phyloP scores from a whole-genome alignment of 53 echinoderm and acorn worm genomes.

The Holothuria scabra region DNA sequence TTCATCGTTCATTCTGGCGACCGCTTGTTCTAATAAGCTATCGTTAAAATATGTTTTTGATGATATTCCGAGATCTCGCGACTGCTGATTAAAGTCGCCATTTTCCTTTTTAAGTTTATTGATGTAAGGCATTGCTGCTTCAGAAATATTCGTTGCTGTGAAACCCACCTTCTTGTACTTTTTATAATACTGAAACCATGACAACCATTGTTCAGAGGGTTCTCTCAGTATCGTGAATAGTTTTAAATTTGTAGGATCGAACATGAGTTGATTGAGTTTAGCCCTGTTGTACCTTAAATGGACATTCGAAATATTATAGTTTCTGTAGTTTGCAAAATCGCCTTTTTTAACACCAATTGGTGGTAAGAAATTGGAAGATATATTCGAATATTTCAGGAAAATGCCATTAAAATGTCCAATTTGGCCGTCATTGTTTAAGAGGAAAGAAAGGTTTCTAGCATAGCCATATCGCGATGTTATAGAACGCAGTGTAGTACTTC shows the following conservation, averaged over 20 bases:
- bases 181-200: slow-evolving; percentile 41
- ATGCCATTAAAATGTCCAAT: slow-evolving; percentile 43
- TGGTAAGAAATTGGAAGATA: slow-evolving; percentile 17
- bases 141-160: neutral
- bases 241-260: neutral
- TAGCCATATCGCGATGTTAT: slow-evolving; percentile 38
- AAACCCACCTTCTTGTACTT: slow-evolving; percentile 26
- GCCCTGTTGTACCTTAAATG: slow-evolving; percentile 2
- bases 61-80: neutral
- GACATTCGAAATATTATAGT: slow-evolving; percentile 36
- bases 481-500: slow-evolving; percentile 26
- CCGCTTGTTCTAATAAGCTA: neutral
- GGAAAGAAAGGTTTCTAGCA: slow-evolving; percentile 20
- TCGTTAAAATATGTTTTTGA: slow-evolving; percentile 15
- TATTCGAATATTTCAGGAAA: slow-evolving; percentile 4
- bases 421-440: slow-evolving; percentile 32
- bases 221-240: slow-evolving; percentile 27
- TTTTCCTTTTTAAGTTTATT: neutral
- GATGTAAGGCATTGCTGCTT: slow-evolving; percentile 37
- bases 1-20: neutral
- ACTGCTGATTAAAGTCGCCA: slow-evolving; percentile 39
- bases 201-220: slow-evolving; percentile 30
- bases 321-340: slow-evolving; percentile 12
- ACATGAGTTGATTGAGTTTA: slow-evolving; percentile 6
- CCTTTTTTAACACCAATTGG: slow-evolving; percentile 7